These are phyloP conservation scores for Menura novaehollandiae DNA, from an alignment of 2,113 vertebrate genomes.

Conservation along the genomic window DNA sequence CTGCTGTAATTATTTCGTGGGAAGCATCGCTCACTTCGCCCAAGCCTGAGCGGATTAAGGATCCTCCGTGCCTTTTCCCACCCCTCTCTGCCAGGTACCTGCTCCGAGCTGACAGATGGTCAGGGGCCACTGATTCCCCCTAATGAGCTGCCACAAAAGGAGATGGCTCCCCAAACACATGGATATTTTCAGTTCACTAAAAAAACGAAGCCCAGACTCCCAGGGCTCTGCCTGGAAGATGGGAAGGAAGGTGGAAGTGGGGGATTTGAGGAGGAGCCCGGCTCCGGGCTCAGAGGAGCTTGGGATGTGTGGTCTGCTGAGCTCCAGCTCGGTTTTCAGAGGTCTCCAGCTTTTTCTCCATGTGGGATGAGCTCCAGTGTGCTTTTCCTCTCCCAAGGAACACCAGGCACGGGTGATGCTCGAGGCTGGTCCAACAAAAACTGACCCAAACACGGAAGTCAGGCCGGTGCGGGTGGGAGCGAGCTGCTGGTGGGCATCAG, in stretches of 20 bases:
- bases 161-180: background rate
- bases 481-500: background rate
- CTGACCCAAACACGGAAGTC: accelerated
- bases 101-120: conserved; percentile 60
- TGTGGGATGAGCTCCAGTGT: accelerated
- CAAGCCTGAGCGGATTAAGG: conserved; percentile 45
- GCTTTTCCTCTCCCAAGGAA: background rate
- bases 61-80: conserved; percentile 8
- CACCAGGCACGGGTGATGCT: accelerated
- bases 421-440: background rate
- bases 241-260: background rate
- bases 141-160: conserved; percentile 43
- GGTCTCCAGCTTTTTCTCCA: background rate
- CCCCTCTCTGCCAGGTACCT: conserved; percentile 49
- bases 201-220: background rate
- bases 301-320: accelerated
- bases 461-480: accelerated
- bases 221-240: background rate
- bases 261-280: background rate
- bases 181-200: background rate
- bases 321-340: background rate
- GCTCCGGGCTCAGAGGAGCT: no score
- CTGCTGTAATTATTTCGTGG: conserved; percentile 53
- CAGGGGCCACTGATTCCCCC: conserved; percentile 25
- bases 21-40: conserved; percentile 36